Evolutionary conservation across 92 coral and sea anemone species (phyloP).

Genomic region (Parazoanthus darwini): DNA sequence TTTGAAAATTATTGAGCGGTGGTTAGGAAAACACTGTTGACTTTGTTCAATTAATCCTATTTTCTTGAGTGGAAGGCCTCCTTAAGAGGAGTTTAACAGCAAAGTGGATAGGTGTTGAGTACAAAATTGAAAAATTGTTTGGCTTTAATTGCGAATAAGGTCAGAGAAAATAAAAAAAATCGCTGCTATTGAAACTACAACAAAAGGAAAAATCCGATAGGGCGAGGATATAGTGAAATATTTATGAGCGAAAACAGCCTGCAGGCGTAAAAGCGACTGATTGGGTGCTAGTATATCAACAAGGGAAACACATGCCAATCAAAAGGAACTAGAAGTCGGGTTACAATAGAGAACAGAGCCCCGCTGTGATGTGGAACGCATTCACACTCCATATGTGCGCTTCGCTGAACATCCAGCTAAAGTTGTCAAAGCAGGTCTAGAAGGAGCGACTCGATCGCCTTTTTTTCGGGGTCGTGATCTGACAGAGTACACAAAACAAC

Average conservation of each 20-base stretch:
- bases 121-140: conserved; percentile 50
- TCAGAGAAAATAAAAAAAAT: conserved; percentile 70
- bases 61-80: not conserved
- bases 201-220: conserved; percentile 89
- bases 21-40: conserved; percentile 81
- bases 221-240: conserved; percentile 91
- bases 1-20: conserved; percentile 84
- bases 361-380: conserved; percentile 70
- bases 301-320: conserved; percentile 88
- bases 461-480: conserved; percentile 48
- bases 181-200: conserved; percentile 82
- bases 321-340: conserved; percentile 78
- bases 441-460: conserved; percentile 38
- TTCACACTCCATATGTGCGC: conserved; percentile 78
- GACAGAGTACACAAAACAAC: conserved; percentile 26
- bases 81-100: conserved; percentile 18
- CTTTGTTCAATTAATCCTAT: conserved; percentile 77
- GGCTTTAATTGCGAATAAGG: conserved; percentile 83
- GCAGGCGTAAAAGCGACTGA: conserved; percentile 80
- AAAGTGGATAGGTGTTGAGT: conserved; percentile 19
- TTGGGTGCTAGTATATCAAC: conserved; percentile 91
- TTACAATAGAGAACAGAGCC: conserved; percentile 88
- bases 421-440: conserved; percentile 57
- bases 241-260: conserved; percentile 83
- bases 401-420: conserved; percentile 76